Evolutionary conservation across 2,888 invertebrate species (phyloP).

Genomic region (Eutolmus rufibarbis): DNA sequence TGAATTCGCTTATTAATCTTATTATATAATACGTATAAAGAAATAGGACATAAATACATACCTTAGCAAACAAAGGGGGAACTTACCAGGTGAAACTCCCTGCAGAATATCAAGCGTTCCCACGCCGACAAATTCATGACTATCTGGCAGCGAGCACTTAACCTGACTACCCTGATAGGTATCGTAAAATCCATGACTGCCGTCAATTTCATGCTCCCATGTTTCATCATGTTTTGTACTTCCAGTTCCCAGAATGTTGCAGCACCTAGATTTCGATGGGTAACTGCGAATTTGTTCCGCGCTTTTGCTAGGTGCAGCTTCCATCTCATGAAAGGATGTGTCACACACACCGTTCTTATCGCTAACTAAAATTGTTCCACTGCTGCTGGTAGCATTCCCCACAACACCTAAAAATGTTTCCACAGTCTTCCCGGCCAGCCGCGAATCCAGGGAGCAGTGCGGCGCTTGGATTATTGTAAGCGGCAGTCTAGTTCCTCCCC

Average conservation of each 20-base stretch:
- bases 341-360: constrained; percentile 40
- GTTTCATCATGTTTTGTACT: constrained; percentile 5
- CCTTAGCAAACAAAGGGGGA: neutral
- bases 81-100: constrained; percentile 59
- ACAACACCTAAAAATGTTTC: constrained; percentile 44
- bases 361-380: constrained; percentile 39
- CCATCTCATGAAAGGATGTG: constrained; percentile 43
- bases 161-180: constrained; percentile 48
- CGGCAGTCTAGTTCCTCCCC: constrained; percentile 2
- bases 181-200: constrained; percentile 47
- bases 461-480: constrained; percentile 29
- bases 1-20: neutral
- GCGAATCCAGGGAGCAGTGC: neutral
- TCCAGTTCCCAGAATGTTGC: constrained; percentile 52
- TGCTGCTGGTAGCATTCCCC: neutral
- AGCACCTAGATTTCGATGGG: constrained; percentile 54
- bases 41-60: neutral
- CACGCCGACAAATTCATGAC: constrained; percentile 59
- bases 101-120: constrained; percentile 61
- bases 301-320: constrained; percentile 14
- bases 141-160: constrained; percentile 48
- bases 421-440: constrained; percentile 29
- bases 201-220: constrained; percentile 45
- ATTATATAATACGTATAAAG: neutral
- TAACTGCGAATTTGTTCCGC: constrained; percentile 21